Evolutionary conservation across 1,140 invertebrate species (phyloP), one percentile per base, ranked within the genome.

Genomic region (Drosophila obscura): DNA sequence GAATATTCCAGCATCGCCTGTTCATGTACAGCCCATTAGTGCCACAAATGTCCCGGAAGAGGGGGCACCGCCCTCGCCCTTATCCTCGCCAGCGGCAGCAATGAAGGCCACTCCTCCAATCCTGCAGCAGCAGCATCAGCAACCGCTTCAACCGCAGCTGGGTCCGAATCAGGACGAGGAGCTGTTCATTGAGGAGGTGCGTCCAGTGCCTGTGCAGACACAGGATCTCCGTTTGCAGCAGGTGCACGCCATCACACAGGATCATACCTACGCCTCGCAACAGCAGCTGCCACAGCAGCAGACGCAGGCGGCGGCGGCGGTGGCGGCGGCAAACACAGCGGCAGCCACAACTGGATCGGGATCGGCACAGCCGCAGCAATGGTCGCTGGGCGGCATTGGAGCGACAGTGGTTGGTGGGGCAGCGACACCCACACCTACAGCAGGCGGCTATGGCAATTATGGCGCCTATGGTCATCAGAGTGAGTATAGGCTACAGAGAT

Each of bases 211-310:
- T 48, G 75, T 93, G 58, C 77, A 80, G 62, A 92, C 92, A n/a
- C 80, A 93, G 91, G 93, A 93, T 85, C 79, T 94, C 44, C 78
- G 84, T 8, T 41, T 92, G 24, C 83, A 90, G 43, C 77, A 78
- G 44, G 50, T 92, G 8, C 94, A 95, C 90, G 94, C 95, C 64
- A 94, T 95, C n/a, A 93, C 96, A 45, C 94, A 96, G 93, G 96
- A 97, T 93, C 96, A 97, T 77, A 97, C 96, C 66, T 97, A 97
- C 92, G 95, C 46, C 93, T 95, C 49, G 92, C 93, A 50, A 89
- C 94, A 51, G 91, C 93, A 43, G 92, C 94, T 48, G 92, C 94
- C 58, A 90, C 94, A 31, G 90, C 94, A 26, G 0, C 63, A 71
- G 15, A 52, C 49, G 0, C 82, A 75, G 6, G 46, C 71, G 1